A percentile compares a stretch with the other conserved stretches of the same genome.
Conservation (phyloP, 2,888 invertebrate species). For the Imbricaverruca yamaguchii region DNA sequence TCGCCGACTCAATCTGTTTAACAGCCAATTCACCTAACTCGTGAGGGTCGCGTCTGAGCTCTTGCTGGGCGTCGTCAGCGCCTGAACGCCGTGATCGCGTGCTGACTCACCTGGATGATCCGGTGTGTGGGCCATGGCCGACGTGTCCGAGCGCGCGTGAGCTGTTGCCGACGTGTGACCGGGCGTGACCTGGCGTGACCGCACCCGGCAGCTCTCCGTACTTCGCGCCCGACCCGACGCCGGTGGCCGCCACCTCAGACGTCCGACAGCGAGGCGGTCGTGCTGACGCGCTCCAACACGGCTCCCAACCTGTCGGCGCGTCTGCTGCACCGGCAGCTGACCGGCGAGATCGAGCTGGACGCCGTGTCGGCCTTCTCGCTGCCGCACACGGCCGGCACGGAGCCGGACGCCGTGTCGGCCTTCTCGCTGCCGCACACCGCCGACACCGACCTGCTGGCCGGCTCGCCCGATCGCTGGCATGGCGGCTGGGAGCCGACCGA, state of each 20-base stretch:
- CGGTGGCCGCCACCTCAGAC: background rate
- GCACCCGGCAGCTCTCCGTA: conserved; percentile 5
- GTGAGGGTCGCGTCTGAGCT: too few relatives aligned
- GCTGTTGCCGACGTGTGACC: too few relatives aligned
- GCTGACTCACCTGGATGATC: too few relatives aligned
- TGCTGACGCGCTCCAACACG: conserved; percentile 18
- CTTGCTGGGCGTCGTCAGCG: too few relatives aligned
- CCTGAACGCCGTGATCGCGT: too few relatives aligned
- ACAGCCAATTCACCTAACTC: too few relatives aligned
- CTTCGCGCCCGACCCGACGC: background rate
- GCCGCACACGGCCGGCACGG: conserved; percentile 25
- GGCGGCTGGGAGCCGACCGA: background rate
- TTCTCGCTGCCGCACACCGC: conserved; percentile 25
- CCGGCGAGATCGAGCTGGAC: conserved; percentile 56
- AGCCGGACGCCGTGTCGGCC: background rate
- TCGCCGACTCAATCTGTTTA: too few relatives aligned
- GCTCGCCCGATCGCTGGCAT: background rate
- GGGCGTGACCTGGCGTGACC: too few relatives aligned
- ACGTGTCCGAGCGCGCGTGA: too few relatives aligned
- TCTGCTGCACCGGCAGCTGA: conserved; percentile 53
- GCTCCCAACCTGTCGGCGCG: conserved; percentile 40
- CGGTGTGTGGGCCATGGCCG: too few relatives aligned
- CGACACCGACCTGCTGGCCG: background rate
- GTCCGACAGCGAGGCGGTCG: background rate
- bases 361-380: conserved; percentile 49